These are phyloP conservation scores for Caenorhabditis sp. DNA, from an alignment of 2,888 invertebrate genomes.

Conservation along the genomic window DNA sequence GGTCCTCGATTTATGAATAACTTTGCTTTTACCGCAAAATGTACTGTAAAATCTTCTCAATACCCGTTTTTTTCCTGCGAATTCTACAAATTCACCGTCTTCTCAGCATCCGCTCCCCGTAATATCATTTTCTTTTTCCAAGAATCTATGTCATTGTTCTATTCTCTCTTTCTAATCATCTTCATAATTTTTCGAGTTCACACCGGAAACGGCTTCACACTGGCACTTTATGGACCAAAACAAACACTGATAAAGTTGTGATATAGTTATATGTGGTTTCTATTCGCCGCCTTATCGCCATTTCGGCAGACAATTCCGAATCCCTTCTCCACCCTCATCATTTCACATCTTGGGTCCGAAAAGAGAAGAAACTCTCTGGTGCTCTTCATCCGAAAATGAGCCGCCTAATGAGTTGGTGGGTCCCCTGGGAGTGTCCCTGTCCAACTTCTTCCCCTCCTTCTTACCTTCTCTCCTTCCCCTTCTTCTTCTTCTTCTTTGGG, in stretches of 20 bases:
- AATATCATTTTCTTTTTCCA: constrained; percentile 27
- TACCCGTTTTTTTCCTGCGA: not conserved
- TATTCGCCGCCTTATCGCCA: too few relatives aligned
- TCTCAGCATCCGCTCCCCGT: constrained; percentile 12
- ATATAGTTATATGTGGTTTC: constrained; percentile 6
- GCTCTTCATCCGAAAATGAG: constrained; percentile 57
- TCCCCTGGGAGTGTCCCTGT: constrained; percentile 43
- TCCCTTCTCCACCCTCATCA: constrained; percentile 6
- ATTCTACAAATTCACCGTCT: constrained; percentile 22
- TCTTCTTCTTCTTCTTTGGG: too few relatives aligned
- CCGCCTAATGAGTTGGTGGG: constrained; percentile 66
- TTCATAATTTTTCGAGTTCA: not conserved
- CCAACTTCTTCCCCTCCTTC: constrained; percentile 16
- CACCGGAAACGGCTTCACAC: constrained; percentile 36
- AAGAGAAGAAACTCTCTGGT: constrained; percentile 47
- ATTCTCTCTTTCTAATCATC: constrained; percentile 30
- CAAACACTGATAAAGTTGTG: constrained; percentile 55
- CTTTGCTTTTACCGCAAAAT: constrained; percentile 2
- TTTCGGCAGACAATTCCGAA: not conserved
- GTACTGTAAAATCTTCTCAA: constrained; percentile 30
- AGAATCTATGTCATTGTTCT: constrained; percentile 25
- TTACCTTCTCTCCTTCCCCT: constrained; percentile 35
- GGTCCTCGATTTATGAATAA: constrained; percentile 53
- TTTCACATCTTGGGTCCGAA: constrained; percentile 3
- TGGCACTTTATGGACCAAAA: constrained; percentile 55